These are phyloP conservation scores for Drosophila nigricruria DNA, from an alignment of 2,888 invertebrate species.

Conservation along the genomic window DNA sequence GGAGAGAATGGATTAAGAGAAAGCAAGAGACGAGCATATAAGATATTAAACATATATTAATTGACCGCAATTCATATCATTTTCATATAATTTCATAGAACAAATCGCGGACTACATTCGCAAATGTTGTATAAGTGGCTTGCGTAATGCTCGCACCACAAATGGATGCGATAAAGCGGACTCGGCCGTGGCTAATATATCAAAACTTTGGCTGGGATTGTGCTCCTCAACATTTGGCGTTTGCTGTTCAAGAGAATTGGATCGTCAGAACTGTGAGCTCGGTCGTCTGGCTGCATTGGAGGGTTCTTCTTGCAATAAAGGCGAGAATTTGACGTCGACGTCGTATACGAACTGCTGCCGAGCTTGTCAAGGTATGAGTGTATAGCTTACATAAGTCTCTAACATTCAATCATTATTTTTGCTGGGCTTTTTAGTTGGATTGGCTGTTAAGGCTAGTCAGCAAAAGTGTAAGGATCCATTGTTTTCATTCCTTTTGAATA, in stretches of 20 bases:
- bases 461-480: conserved; percentile 86
- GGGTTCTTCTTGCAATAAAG: conserved; percentile 78
- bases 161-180: conserved; percentile 86
- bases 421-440: conserved; percentile 84
- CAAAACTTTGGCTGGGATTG: conserved; percentile 87
- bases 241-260: conserved; percentile 87
- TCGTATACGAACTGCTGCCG: conserved; percentile 88
- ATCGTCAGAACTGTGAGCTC: conserved; percentile 83
- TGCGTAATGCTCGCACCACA: conserved; percentile 86
- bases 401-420: not conserved
- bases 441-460: conserved; percentile 87
- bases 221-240: conserved; percentile 88
- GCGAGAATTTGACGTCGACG: conserved; percentile 65
- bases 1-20: not conserved
- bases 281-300: conserved; percentile 81
- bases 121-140: conserved; percentile 87
- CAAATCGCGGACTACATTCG: conserved; percentile 79
- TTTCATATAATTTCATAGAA: conserved; percentile 14
- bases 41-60: not conserved
- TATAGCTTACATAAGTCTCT: too few relatives aligned
- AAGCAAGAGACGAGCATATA: not conserved
- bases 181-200: conserved; percentile 86
- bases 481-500: conserved; percentile 84
- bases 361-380: conserved; percentile 86
- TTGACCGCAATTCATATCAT: not conserved